A percentile compares a stretch with the other conserved stretches of the same genome.
Conservation (phyloP, 2,797 vertebrate genomes). For the Tauraco hartlaubi region DNA sequence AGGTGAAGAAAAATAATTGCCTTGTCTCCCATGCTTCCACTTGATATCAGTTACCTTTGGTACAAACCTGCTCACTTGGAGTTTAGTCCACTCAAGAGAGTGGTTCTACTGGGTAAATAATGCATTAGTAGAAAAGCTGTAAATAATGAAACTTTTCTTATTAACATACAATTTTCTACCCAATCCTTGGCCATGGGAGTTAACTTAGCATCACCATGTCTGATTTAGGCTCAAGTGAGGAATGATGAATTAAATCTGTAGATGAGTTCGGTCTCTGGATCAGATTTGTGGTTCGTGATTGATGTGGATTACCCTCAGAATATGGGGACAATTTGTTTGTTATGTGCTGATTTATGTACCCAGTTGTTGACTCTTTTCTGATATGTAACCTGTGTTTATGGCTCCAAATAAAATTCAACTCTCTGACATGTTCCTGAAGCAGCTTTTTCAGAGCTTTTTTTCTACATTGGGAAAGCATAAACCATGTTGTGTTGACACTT, state of each 20-base stretch:
- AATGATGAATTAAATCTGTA: neutral
- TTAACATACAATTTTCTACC: neutral
- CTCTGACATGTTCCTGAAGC: neutral
- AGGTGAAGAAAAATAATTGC: neutral
- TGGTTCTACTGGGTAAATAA: neutral
- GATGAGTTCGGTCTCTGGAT: neutral
- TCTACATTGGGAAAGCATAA: neutral
- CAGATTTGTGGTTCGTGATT: neutral
- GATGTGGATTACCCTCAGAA: neutral
- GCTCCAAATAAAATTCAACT: neutral
- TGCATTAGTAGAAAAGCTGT: neutral
- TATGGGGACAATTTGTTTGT: neutral
- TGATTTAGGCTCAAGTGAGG: neutral
- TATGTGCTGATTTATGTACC: neutral
- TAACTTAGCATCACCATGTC: neutral
- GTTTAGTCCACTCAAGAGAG: neutral
- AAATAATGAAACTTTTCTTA: neutral
- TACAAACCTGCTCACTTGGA: neutral
- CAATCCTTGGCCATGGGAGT: neutral
- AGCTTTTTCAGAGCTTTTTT: neutral
- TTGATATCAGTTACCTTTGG: neutral
- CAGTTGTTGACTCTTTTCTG: neutral
- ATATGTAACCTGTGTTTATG: neutral
- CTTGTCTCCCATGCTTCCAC: neutral
- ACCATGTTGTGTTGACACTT: fast-evolving